Conservation (phyloP, 2,113 vertebrate species). For the Cynocephalus volans region DNA sequence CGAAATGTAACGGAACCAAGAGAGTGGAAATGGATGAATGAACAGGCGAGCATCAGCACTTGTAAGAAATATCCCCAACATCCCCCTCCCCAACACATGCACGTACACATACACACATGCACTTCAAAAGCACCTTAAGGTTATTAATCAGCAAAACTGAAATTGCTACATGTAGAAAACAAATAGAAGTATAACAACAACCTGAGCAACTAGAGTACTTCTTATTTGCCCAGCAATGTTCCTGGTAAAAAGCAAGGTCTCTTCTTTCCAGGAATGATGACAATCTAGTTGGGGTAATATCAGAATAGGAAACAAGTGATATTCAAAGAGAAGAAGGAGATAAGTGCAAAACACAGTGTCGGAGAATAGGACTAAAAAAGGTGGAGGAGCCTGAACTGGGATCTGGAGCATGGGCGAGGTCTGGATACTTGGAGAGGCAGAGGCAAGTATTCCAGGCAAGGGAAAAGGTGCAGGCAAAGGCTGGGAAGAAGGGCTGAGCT, state of each 20-base stretch:
- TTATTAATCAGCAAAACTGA: neutral
- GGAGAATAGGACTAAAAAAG: neutral
- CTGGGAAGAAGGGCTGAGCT: neutral
- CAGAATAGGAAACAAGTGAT: neutral
- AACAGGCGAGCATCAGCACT: neutral
- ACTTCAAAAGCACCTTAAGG: neutral
- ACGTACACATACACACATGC: neutral
- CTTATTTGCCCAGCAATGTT: neutral
- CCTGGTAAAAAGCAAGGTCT: neutral
- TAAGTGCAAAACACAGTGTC: neutral
- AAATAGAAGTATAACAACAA: neutral
- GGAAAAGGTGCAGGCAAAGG: neutral
- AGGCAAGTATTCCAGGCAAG: neutral
- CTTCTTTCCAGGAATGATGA: neutral
- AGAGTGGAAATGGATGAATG: neutral
- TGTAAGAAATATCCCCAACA: neutral
- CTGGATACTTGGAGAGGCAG: neutral
- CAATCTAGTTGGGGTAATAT: neutral
- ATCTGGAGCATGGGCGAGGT: neutral
- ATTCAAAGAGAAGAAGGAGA: constrained; percentile 13
- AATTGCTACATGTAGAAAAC: neutral
- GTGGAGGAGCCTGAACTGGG: neutral
- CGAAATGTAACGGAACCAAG: neutral
- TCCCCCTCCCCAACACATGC: neutral
- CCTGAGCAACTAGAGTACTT: neutral